These are phyloP conservation scores for Nipponia nippon DNA, from an alignment of 2,113 vertebrate species.

Conservation along the genomic window DNA sequence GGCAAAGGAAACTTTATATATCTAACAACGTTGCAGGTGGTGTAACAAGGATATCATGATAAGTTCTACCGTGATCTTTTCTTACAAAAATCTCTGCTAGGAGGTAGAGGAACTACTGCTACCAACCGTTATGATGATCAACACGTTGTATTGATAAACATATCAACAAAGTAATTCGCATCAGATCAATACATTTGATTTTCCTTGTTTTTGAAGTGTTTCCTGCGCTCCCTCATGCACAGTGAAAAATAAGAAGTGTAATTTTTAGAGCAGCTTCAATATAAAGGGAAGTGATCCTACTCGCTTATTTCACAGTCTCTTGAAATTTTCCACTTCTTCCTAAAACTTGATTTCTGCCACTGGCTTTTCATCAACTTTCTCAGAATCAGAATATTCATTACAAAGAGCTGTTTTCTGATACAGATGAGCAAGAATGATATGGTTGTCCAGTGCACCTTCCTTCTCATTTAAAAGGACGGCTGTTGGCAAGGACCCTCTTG, in stretches of 20 bases:
- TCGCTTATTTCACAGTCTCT: not conserved
- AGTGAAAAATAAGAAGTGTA: not conserved
- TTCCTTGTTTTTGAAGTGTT: not conserved
- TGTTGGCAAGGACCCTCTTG: not conserved
- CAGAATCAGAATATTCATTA: not conserved
- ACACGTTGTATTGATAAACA: not conserved
- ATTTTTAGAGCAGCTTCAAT: not conserved
- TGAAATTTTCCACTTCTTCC: not conserved
- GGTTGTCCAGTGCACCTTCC: not conserved
- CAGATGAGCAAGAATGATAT: not conserved
- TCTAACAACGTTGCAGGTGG: not conserved
- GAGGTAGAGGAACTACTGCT: not conserved
- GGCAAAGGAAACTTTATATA: not conserved
- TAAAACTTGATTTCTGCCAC: not conserved
- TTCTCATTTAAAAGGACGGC: not conserved
- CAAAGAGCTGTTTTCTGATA: not conserved
- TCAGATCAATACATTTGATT: not conserved
- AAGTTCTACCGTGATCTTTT: not conserved
- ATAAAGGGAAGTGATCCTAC: not conserved
- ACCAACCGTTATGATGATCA: not conserved
- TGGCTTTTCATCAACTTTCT: not conserved
- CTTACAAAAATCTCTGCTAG: not conserved
- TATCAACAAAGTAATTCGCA: not conserved
- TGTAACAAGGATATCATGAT: fast-evolving
- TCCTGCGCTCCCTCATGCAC: not conserved